Evolutionary conservation across 2,113 vertebrate species (phyloP).

Genomic region (Hyla sarda): DNA sequence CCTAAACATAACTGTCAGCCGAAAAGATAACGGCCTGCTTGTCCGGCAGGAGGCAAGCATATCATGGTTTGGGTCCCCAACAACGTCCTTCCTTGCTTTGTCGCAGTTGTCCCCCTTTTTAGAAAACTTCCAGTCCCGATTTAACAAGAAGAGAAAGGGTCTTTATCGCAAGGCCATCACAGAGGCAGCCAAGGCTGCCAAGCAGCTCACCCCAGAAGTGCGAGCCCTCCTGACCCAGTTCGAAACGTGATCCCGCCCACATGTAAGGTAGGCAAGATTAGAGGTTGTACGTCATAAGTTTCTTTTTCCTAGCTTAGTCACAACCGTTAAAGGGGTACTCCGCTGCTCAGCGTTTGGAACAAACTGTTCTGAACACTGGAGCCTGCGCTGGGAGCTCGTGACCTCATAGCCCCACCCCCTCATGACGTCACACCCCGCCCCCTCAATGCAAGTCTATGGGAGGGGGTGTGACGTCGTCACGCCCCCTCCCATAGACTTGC

Average conservation of each 20-base stretch:
- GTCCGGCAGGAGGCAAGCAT: conserved; percentile 94
- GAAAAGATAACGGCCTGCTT: conserved; percentile 89
- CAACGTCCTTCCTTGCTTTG: conserved; percentile 94
- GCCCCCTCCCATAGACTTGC: too few species aligned
- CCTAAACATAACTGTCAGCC: conserved; percentile 90
- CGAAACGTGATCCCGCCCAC: conserved; percentile 84
- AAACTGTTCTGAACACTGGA: too few species aligned
- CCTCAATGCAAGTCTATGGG: too few species aligned
- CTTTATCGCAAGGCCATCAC: conserved; percentile 96
- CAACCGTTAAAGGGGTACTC: background rate
- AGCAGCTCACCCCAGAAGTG: conserved; percentile 96
- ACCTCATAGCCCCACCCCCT: too few species aligned
- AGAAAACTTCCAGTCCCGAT: conserved; percentile 96
- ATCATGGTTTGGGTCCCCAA: conserved; percentile 98
- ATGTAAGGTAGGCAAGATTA: conserved; percentile 78
- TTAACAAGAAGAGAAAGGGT: conserved; percentile 98
- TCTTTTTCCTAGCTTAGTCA: conserved; percentile 63
- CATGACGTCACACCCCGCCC: too few species aligned
- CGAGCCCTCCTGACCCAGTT: conserved; percentile 96
- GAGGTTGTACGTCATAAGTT: conserved; percentile 63
- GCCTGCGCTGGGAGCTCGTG: too few species aligned
- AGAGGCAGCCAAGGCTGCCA: conserved; percentile 94
- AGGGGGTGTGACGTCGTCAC: too few species aligned
- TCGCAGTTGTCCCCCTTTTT: conserved; percentile 93
- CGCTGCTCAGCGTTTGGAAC: too few species aligned